Evolutionary conservation across 2,113 vertebrate species (phyloP).

Genomic region (Embiotoca jacksoni): DNA sequence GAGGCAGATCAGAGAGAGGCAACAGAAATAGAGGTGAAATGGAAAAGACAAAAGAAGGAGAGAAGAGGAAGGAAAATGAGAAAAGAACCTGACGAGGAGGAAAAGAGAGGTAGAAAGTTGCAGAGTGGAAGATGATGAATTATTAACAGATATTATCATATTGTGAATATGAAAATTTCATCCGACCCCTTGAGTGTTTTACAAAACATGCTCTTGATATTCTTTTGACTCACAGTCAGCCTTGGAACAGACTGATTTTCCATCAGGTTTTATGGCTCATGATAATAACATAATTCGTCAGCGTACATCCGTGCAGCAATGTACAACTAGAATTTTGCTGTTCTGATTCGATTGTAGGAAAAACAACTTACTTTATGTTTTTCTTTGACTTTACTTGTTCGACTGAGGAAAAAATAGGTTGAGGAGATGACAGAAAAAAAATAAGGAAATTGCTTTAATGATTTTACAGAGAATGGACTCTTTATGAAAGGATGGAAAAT

Average conservation of each 20-base stretch:
- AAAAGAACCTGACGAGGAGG: background rate
- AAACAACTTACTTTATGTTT: too few species aligned
- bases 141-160: background rate
- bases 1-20: background rate
- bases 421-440: background rate
- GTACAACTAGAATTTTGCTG: too few species aligned
- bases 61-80: background rate
- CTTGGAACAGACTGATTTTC: background rate
- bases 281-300: too few species aligned
- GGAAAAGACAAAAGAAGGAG: background rate
- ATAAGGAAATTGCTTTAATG: too few species aligned
- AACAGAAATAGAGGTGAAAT: background rate
- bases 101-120: background rate
- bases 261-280: too few species aligned
- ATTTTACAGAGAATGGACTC: too few species aligned
- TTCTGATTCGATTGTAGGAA: too few species aligned
- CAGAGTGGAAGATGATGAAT: background rate
- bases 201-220: background rate
- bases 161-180: background rate
- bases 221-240: slow-evolving; percentile 3
- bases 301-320: too few species aligned
- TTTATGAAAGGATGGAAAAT: background rate
- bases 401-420: background rate
- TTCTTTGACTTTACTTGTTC: too few species aligned
- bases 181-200: background rate